Evolutionary conservation across 2,797 vertebrate genomes (phyloP), one percentile per base, ranked within the genome.

Genomic region (Sciurus carolinensis): DNA sequence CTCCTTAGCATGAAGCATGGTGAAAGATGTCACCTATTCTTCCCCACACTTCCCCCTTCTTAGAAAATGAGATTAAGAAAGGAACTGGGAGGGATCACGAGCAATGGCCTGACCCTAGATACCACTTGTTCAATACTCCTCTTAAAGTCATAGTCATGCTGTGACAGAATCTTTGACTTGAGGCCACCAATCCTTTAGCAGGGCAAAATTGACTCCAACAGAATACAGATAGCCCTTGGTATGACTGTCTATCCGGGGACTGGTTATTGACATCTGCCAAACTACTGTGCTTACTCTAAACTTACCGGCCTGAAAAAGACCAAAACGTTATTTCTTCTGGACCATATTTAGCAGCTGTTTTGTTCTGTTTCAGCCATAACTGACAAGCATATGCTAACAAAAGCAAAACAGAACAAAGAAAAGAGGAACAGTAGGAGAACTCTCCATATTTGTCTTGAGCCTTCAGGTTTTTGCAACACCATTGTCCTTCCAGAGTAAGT

Each of bases 311-410:
- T 86, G 85, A 71, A 96, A 96, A 95, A 97, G 94, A 95, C 96
- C 93, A 95, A 94, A 96, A 96, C 84, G 95, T 88, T 97, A 97
- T 92, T 97, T 93, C 92, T 97, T 83, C 73, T 62, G 52, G 87
- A 93, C 93, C 89, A 90, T 86, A 95, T 93, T 97, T 97, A 97
- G 97, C 97, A 96, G 95, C 92, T 95, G 84, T 92, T 96, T 97
- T 77, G 79, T 89, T 97, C 59, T 2, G 79, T 76, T 96, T 87
- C 93, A 96, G 92, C 85, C 87, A 52, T 85, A 91, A 95, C 69
- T 96, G 96, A 97, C 95, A 97, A 95, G 94, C 94, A 95, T 96
- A 95, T 96, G 94, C 96, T 97, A 97, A 97, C 94, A 88, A 95
- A 96, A 91, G 93, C 90, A 87, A 97, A 95, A 95, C 81, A 91